phyloP scores from a whole-genome alignment of 2,888 invertebrate species.

The Thereva nobilitata region DNA sequence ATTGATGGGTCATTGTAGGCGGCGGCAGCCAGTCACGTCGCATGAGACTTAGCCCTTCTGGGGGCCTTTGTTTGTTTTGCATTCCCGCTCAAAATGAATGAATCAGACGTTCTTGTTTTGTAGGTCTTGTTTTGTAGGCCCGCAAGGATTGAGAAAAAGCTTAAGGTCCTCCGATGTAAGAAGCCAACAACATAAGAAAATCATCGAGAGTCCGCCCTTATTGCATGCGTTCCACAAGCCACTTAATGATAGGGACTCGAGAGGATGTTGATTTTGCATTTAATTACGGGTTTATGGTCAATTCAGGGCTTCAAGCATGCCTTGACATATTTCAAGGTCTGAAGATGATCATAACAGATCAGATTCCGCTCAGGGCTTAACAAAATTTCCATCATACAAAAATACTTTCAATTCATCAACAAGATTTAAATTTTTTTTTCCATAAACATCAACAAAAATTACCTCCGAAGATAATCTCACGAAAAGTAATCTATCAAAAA shows the following conservation, averaged over 20 bases:
- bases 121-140: background rate
- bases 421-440: too few species aligned
- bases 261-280: slow-evolving; percentile 29
- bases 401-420: too few species aligned
- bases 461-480: too few species aligned
- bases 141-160: background rate
- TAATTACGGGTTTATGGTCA: slow-evolving; percentile 28
- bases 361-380: too few species aligned
- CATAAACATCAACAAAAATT: too few species aligned
- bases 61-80: slow-evolving; percentile 15
- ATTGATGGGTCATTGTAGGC: slow-evolving; percentile 36
- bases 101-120: too few species aligned
- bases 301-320: background rate
- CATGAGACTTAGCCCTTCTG: slow-evolving; percentile 1
- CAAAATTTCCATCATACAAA: too few species aligned
- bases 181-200: background rate
- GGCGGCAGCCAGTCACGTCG: slow-evolving; percentile 32
- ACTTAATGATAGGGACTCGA: slow-evolving; percentile 5
- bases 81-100: slow-evolving; percentile 25
- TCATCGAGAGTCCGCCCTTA: slow-evolving; percentile 1
- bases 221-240: background rate
- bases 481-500: too few species aligned
- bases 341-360: too few species aligned
- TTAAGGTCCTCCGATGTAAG: background rate
- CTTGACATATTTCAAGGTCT: too few species aligned